These are phyloP conservation scores for Plebejus anna DNA, from an alignment of 2,888 invertebrate species.

Conservation along the genomic window DNA sequence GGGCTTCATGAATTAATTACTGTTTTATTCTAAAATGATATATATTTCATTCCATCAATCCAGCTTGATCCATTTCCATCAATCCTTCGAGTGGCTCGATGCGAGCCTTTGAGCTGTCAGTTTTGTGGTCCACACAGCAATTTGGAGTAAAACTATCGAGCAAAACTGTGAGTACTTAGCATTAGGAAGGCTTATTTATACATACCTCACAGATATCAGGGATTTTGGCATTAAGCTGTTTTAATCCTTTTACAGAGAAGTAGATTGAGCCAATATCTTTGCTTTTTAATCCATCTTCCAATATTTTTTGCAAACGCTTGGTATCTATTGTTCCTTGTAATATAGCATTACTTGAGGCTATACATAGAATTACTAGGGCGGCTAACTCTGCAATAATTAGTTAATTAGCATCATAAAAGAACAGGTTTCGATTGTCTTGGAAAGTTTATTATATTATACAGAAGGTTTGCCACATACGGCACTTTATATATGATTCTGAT, in stretches of 20 bases:
- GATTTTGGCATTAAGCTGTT: conserved; percentile 81
- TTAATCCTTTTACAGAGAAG: conserved; percentile 86
- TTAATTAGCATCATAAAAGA: background rate
- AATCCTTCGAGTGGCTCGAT: no score
- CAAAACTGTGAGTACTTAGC: no score
- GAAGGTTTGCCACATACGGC: background rate
- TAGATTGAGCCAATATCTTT: conserved; percentile 84
- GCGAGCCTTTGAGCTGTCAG: no score
- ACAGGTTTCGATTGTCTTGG: background rate
- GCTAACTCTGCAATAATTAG: conserved; percentile 50
- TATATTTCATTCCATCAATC: no score
- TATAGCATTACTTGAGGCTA: conserved; percentile 51
- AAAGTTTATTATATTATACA: background rate
- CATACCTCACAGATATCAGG: conserved; percentile 82
- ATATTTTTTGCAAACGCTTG: conserved; percentile 59
- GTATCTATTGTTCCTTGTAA: conserved; percentile 66
- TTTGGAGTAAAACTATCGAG: no score
- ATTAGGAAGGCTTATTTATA: background rate
- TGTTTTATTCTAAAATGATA: no score
- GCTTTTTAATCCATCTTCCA: conserved; percentile 71
- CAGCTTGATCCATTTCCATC: no score
- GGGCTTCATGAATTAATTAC: no score
- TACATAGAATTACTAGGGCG: conserved; percentile 49
- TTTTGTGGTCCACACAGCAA: no score
- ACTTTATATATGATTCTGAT: background rate